These are phyloP conservation scores for Alligator mississippiensis DNA, from an alignment of 2,113 vertebrate species.

Conservation along the genomic window DNA sequence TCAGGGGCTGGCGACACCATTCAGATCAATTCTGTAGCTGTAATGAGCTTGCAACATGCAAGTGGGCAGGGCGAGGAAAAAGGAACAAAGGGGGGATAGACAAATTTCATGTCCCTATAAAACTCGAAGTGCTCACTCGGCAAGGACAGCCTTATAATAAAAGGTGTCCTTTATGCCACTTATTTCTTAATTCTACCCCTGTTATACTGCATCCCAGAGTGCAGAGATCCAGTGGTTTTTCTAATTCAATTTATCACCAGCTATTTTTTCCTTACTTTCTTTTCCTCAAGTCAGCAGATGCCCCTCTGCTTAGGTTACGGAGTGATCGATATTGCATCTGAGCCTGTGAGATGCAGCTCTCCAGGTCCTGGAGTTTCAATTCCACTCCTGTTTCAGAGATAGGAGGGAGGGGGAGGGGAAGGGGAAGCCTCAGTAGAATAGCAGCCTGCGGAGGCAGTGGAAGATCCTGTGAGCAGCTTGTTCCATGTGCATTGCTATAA, in stretches of 20 bases:
- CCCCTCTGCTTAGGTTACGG: conserved; percentile 44
- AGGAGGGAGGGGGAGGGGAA: neutral
- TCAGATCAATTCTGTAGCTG: too few species aligned
- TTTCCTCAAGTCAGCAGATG: conserved; percentile 56
- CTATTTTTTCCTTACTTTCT: conserved; percentile 25
- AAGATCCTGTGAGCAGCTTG: neutral
- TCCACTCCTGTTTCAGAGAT: neutral
- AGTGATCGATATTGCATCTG: neutral
- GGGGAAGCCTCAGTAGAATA: neutral
- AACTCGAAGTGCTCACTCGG: rapidly evolving
- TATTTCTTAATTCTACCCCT: neutral
- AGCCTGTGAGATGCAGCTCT: neutral
- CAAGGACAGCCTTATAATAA: neutral
- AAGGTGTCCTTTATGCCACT: neutral
- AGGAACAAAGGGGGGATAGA: neutral
- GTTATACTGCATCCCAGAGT: neutral
- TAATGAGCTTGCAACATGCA: neutral
- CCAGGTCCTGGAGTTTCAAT: conserved; percentile 4
- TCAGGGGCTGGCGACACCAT: too few species aligned
- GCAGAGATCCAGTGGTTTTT: neutral
- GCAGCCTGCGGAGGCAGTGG: neutral
- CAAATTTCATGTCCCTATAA: neutral
- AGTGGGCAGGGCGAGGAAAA: neutral
- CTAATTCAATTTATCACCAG: conserved; percentile 30
- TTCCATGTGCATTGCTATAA: neutral